Evolutionary conservation across 2,113 vertebrate genomes (phyloP).

Genomic region (Condylura cristata): DNA sequence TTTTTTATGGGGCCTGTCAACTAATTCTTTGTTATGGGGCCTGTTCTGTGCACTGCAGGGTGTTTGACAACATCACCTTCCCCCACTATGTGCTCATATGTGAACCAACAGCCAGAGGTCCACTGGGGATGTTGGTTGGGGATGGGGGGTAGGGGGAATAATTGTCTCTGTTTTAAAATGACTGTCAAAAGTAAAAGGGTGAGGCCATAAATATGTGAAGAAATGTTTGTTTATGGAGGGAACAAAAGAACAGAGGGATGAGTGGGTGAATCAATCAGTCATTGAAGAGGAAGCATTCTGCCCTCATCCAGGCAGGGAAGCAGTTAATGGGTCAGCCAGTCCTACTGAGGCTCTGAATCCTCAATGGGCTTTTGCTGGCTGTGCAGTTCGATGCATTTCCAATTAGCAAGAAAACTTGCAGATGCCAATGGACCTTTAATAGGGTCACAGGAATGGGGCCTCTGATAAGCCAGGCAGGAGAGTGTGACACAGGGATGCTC

Average conservation of each 20-base stretch:
- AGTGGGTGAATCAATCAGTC: neutral
- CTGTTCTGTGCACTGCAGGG: neutral
- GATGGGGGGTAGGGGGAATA: rapidly evolving
- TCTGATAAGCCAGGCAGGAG: conserved; percentile 53
- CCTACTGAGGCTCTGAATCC: neutral
- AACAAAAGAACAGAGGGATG: neutral
- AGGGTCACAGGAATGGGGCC: conserved; percentile 48
- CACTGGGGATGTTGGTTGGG: no score
- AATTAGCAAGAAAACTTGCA: conserved; percentile 66
- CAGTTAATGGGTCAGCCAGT: conserved; percentile 22
- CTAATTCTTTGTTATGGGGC: neutral
- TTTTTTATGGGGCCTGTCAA: neutral
- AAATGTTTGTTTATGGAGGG: conserved; percentile 23
- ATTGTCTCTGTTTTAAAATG: neutral
- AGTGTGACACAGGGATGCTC: neutral
- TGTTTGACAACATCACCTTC: neutral
- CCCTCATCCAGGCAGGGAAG: neutral
- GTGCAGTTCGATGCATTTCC: conserved; percentile 54
- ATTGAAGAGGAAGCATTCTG: neutral
- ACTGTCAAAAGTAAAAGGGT: neutral
- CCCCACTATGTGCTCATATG: neutral
- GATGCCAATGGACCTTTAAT: conserved; percentile 48
- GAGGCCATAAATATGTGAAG: neutral
- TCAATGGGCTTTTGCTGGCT: conserved; percentile 44
- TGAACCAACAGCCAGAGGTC: neutral